These are phyloP conservation scores for Diploscapter pachys DNA, from an alignment of 1,140 invertebrate species.

Conservation along the genomic window DNA sequence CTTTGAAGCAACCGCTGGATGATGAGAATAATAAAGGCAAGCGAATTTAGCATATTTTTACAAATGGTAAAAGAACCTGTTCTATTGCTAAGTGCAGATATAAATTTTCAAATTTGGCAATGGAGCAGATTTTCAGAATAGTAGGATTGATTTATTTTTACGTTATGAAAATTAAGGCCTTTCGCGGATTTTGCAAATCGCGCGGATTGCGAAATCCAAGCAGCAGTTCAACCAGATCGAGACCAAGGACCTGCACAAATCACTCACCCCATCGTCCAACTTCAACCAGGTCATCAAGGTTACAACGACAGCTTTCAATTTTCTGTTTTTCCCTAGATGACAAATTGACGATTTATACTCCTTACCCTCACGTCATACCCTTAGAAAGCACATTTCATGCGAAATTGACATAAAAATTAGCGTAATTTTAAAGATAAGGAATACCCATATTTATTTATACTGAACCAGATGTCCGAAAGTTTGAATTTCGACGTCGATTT, in stretches of 20 bases:
- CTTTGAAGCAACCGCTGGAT: constrained; percentile 65
- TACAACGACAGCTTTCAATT: not conserved
- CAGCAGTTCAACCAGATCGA: constrained; percentile 59
- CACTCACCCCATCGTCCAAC: constrained; percentile 40
- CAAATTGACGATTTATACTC: not conserved
- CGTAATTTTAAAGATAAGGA: not conserved
- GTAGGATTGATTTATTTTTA: too few species aligned
- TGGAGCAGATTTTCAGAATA: too few species aligned
- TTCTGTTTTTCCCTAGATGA: not conserved
- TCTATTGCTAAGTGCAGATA: too few species aligned
- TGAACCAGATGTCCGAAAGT: too few species aligned
- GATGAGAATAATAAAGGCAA: constrained; percentile 61
- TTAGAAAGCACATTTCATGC: not conserved
- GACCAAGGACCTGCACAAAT: constrained; percentile 55
- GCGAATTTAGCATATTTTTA: not conserved
- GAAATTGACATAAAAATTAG: not conserved
- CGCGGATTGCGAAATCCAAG: constrained; percentile 54
- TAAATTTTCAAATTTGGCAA: too few species aligned
- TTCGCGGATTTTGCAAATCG: constrained; percentile 56
- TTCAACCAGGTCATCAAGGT: constrained; percentile 56
- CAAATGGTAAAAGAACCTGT: too few species aligned
- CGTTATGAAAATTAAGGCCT: constrained; percentile 34
- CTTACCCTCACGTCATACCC: too few species aligned
- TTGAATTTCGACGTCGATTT: too few species aligned
- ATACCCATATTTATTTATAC: not conserved